Evolutionary conservation across 2,888 invertebrate species (phyloP).

Genomic region (Galeruca laticollis): DNA sequence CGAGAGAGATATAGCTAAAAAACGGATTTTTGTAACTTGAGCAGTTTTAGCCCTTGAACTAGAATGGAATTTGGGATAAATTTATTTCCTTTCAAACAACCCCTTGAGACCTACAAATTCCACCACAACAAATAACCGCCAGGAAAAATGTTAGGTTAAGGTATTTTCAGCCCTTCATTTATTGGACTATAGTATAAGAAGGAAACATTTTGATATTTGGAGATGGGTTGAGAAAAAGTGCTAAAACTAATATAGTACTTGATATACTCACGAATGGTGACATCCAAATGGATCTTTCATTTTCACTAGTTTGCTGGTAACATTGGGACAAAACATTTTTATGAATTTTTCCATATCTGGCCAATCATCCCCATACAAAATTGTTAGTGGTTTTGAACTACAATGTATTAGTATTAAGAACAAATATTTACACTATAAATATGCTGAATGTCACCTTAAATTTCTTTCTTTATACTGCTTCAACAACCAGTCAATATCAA

Average conservation of each 20-base stretch:
- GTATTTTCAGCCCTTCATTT: not conserved
- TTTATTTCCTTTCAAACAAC: too few relatives aligned
- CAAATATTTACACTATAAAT: conserved; percentile 9
- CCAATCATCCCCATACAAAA: conserved; percentile 82
- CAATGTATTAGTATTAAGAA: conserved; percentile 36
- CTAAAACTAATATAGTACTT: not conserved
- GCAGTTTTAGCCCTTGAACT: too few relatives aligned
- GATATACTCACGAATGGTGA: conserved; percentile 82
- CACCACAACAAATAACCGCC: too few relatives aligned
- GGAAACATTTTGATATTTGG: too few relatives aligned
- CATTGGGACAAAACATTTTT: conserved; percentile 72
- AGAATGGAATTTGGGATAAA: too few relatives aligned
- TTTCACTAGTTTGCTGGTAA: conserved; percentile 76
- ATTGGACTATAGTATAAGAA: not conserved
- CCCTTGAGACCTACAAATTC: too few relatives aligned
- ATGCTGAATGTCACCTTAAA: conserved; percentile 69
- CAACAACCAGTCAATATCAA: conserved; percentile 89
- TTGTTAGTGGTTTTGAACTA: conserved; percentile 78
- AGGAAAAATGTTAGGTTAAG: too few relatives aligned
- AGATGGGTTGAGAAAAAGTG: not conserved
- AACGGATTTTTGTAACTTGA: too few relatives aligned
- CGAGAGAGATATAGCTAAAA: too few relatives aligned
- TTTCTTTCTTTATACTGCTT: conserved; percentile 86
- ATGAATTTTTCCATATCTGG: conserved; percentile 66
- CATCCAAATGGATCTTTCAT: conserved; percentile 86